Conservation (phyloP, 1,140 invertebrate species). For the Caenorhabditis inopinata region DNA sequence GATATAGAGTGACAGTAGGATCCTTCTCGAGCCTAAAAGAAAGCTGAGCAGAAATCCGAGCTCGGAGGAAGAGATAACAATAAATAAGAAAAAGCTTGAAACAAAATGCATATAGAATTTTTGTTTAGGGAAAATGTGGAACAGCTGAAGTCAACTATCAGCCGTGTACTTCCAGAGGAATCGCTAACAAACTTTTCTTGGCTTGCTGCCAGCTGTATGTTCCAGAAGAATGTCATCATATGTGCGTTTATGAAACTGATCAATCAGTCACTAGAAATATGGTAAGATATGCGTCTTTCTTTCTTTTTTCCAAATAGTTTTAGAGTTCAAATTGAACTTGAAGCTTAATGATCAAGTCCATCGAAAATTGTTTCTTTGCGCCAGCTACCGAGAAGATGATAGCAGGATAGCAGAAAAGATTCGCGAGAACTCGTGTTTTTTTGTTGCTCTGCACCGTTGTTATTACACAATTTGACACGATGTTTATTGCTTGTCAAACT, state of each 20-base stretch:
- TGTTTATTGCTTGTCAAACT: background rate
- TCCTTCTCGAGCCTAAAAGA: too few relatives aligned
- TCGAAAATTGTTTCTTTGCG: background rate
- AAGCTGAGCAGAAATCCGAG: too few relatives aligned
- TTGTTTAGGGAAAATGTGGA: conserved; percentile 38
- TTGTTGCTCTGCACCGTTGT: background rate
- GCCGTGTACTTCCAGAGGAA: conserved; percentile 49
- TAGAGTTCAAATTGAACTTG: conserved; percentile 4
- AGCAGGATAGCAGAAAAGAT: too few relatives aligned
- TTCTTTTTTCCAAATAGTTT: background rate
- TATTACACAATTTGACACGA: conserved; percentile 6
- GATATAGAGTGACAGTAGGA: too few relatives aligned
- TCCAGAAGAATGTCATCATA: conserved; percentile 46
- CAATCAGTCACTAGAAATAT: conserved; percentile 46
- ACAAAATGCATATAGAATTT: too few relatives aligned
- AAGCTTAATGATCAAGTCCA: background rate
- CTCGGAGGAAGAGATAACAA: too few relatives aligned
- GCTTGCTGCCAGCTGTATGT: conserved; percentile 51
- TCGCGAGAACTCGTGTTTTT: too few relatives aligned
- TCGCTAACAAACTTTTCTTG: conserved; percentile 50
- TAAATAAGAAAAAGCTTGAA: too few relatives aligned
- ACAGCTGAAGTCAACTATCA: conserved; percentile 45
- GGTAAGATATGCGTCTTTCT: conserved; percentile 19
- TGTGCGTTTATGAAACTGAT: conserved; percentile 51
- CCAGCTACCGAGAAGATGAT: background rate